A percentile compares a stretch with the other conserved stretches of the same genome.
Evolutionary conservation across 2,888 invertebrate genomes (phyloP).

Genomic region (Chloroclystis v-ata): DNA sequence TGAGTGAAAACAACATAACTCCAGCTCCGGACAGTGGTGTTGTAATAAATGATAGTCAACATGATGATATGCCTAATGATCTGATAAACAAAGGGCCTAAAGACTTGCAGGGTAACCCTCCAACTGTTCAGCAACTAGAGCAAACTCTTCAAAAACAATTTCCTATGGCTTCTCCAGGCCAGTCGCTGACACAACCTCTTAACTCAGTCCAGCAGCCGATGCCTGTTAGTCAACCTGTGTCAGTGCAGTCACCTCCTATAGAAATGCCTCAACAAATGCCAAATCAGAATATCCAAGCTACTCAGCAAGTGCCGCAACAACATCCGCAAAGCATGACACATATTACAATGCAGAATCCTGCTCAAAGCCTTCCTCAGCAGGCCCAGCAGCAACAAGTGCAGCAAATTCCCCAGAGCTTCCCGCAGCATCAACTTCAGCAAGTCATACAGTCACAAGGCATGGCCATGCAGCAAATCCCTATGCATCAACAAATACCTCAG

Average conservation of each 20-base stretch:
- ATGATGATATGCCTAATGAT: conserved; percentile 72
- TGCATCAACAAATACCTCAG: conserved; percentile 75
- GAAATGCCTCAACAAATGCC: conserved; percentile 74
- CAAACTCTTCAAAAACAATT: conserved; percentile 73
- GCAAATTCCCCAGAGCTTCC: conserved; percentile 75
- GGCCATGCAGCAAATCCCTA: conserved; percentile 73
- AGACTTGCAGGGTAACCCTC: conserved; percentile 67
- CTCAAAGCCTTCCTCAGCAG: conserved; percentile 58
- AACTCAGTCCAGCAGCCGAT: conserved; percentile 69
- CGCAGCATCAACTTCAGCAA: conserved; percentile 75
- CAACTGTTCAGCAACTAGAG: conserved; percentile 68
- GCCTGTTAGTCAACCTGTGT: conserved; percentile 66
- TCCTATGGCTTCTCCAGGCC: conserved; percentile 74
- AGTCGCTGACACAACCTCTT: conserved; percentile 71
- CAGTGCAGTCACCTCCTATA: conserved; percentile 73
- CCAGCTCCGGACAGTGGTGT: conserved; percentile 75
- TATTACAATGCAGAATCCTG: conserved; percentile 68
- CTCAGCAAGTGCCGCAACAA: conserved; percentile 67
- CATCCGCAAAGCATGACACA: conserved; percentile 76
- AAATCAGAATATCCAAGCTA: conserved; percentile 62
- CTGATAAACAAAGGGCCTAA: conserved; percentile 70
- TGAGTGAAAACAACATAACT: conserved; percentile 56
- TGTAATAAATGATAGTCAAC: conserved; percentile 73
- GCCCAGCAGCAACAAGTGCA: conserved; percentile 72
- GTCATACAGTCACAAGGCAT: conserved; percentile 72